Base-by-base conservation (phyloP, 2,797 vertebrate genomes). In the Halcyon smyrnensis region DNA sequence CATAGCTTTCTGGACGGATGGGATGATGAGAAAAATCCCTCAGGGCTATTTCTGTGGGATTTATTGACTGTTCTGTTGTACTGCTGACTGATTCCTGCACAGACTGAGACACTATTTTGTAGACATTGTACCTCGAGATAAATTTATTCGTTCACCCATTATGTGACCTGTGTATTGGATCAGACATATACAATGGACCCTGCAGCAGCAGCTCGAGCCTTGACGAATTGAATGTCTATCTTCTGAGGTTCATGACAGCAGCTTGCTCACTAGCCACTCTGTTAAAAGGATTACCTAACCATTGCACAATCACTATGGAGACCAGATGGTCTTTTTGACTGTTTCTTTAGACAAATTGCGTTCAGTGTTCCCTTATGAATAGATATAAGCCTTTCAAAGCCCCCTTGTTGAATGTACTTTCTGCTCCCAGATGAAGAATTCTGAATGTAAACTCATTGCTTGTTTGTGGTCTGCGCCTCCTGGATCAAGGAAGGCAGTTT, bases 261-360 rank as follows among this genome's bases (percentile, higher is more conserved):
- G 92, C 84, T 96, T 94, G 69, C 92, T 93, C 7, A 8, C 92
- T 95, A 76, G 89, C 73, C 46, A 82, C 87, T 93, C 54, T 78
- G 25, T 90, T 97, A 89, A 94, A 93, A 94, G 95, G 96, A 96
- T 97, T 95, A 74, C 80, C 84, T 92, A 90, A 79, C 89, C 84
- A 93, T 62, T 93, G 90, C 95, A 68, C 88, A 76, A 36, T 97
- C 65, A 37, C 95, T 93, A 11, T 76, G 79, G 95, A 95, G 95
- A 96, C 93, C 96, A 98, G 96, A 97, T 96, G 96, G 95, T 97
- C 94, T 93, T 95, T 95, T 96, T 86, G 60, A 93, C 73, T 92
- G 92, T 90, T 76, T 89, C 94, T 93, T 97, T 76, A 88, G 90
- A 91, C 67, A 89, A 80, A 92, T 50, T 80, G 60, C 12, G 63